phyloP scores from a whole-genome alignment of 2,888 invertebrate species.

The Orthosia cruda region DNA sequence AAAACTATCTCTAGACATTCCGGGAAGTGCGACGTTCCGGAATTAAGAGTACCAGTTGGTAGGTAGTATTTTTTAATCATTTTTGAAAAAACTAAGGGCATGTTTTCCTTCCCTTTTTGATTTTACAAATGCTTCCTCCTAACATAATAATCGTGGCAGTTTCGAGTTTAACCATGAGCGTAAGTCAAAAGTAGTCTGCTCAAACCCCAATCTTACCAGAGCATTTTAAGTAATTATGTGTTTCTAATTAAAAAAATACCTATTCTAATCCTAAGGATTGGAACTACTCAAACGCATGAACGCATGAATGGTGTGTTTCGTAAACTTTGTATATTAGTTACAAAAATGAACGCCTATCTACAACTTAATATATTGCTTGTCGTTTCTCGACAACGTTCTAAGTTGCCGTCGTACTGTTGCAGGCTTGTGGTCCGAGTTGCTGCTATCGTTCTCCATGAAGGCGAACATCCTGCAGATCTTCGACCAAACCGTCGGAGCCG shows the following conservation, averaged over 20 bases:
- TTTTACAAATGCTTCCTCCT: no score
- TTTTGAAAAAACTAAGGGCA: not conserved
- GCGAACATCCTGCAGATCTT: conserved; percentile 96
- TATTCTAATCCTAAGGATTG: not conserved
- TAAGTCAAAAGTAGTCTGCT: no score
- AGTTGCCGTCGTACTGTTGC: conserved; percentile 44
- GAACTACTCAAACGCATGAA: not conserved
- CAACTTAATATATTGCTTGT: not conserved
- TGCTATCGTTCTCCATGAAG: conserved; percentile 95
- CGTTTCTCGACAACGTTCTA: not conserved
- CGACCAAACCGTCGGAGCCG: conserved; percentile 95
- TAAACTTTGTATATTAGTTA: not conserved
- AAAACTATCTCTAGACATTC: conserved; percentile 1
- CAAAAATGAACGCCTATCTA: conserved; percentile 5
- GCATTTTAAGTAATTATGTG: not conserved
- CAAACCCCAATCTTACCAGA: no score
- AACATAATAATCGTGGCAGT: no score
- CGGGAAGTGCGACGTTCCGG: not conserved
- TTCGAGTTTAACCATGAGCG: no score
- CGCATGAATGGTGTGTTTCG: no score
- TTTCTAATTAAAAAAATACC: not conserved
- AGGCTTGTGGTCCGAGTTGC: conserved; percentile 93
- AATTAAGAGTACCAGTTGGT: not conserved
- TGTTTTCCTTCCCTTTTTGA: not conserved
- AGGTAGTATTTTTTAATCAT: conserved; percentile 13